Conservation (phyloP, 2,113 vertebrate species). For the Heteronetta atricapilla region DNA sequence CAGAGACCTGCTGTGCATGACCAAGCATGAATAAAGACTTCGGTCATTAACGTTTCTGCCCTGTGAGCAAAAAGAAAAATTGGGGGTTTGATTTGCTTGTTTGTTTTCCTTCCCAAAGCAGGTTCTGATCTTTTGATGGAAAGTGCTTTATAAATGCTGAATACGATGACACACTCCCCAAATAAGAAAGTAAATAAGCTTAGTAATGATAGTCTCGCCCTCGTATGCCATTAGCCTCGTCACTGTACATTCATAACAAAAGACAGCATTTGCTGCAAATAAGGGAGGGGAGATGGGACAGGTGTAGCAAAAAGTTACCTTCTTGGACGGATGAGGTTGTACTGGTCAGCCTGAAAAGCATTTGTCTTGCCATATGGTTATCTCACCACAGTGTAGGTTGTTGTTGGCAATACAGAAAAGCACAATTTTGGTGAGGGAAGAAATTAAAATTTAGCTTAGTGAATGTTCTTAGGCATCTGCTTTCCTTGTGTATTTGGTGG, state of each 20-base stretch:
- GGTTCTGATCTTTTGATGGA: neutral
- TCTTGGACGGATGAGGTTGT: neutral
- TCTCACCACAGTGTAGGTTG: neutral
- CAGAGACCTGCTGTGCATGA: accelerated
- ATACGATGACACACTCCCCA: neutral
- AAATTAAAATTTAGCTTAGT: neutral
- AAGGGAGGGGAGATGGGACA: neutral
- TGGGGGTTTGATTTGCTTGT: neutral
- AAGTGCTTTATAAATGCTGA: neutral
- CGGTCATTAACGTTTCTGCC: neutral
- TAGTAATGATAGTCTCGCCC: neutral
- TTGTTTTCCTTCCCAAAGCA: neutral
- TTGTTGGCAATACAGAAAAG: neutral
- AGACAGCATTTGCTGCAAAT: neutral
- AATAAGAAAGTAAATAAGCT: conserved; percentile 5
- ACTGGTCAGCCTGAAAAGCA: neutral
- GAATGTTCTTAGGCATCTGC: neutral
- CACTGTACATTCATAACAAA: neutral
- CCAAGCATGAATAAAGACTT: neutral
- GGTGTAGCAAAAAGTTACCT: neutral
- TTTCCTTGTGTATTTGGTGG: neutral
- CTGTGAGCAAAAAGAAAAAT: neutral
- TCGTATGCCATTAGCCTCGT: neutral
- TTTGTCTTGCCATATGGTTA: neutral
- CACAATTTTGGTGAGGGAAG: neutral